Base-by-base conservation (phyloP, 2,888 invertebrate genomes). In the Pristionchus mayeri region DNA sequence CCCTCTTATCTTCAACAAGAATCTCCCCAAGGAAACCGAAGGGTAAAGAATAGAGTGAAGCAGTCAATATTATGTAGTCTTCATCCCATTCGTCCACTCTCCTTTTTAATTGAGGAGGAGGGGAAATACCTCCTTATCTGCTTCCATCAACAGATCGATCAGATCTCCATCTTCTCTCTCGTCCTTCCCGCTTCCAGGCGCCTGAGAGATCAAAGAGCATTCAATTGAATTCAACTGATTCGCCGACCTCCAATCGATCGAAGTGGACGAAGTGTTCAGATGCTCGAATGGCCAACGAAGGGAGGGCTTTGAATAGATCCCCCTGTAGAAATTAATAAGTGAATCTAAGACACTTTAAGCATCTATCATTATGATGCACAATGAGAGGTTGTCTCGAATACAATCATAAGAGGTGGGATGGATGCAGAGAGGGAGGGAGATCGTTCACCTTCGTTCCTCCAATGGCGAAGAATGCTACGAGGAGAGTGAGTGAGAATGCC, bases 91-190 rank as follows among this genome's bases (percentile, higher is more conserved):
- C 44, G 6, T 44, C 13, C 37, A 63, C 63, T 63, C 21, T 63
- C 63, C 3, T 34, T 34, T 27, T 27, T 13, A 57, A 57, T 57
- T 6, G 27, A 30, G 13, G 30, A 30, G 13, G 44, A 44, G 44
- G n/a, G n/a, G 18, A 21, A 30, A 30, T 34, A 80, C 80, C 80
- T 54, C 57, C 57, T 80, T 37, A 57, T 80, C 80, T 3, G 80
- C 80, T 40, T 80, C 37, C 30, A 34, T 37, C 1, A 80, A 1
- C 27, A 80, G 24, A 57, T 80, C 80, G 24, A 80, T 37, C 24
- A 80, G 34, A 37, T 80, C 76, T 50, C 50, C 76, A 50, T 48
- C 48, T 2, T 48, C 24, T 4, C 50, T n/a, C 24, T 71, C 71
- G n/a, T 54, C 30, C 24, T 57, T 80, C 57, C 37, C 80, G 27